These are phyloP conservation scores for Silurus meridionalis DNA, from an alignment of 2,113 vertebrate genomes.

Conservation along the genomic window DNA sequence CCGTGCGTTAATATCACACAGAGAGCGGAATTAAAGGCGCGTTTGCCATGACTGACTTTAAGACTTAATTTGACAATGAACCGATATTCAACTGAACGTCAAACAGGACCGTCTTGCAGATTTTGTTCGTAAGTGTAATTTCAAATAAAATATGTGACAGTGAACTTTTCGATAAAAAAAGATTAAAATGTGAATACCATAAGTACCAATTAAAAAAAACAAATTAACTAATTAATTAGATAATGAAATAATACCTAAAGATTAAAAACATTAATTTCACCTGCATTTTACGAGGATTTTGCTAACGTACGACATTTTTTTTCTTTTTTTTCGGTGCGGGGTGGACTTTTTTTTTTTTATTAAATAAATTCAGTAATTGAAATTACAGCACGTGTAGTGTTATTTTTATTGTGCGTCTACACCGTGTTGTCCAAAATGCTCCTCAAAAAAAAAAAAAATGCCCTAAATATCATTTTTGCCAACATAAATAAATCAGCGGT, in stretches of 20 bases:
- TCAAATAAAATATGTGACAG: not conserved
- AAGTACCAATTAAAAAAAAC: not conserved
- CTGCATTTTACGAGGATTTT: not conserved
- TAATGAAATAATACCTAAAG: not conserved
- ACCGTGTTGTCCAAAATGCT: not conserved
- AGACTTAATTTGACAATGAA: constrained; percentile 25
- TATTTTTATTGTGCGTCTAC: not conserved
- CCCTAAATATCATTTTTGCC: not conserved
- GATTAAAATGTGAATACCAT: not conserved
- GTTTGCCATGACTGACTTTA: constrained; percentile 53
- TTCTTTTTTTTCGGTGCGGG: not conserved
- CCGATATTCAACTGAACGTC: constrained; percentile 35
- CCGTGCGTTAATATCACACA: constrained; percentile 61
- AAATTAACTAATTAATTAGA: not conserved
- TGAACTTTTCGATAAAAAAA: not conserved
- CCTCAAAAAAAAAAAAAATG: not conserved
- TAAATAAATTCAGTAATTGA: not conserved
- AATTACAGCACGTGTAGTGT: not conserved
- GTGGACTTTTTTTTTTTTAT: not conserved
- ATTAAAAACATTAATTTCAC: not conserved
- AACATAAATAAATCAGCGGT: not conserved
- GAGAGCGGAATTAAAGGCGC: constrained; percentile 68
- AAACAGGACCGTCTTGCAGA: constrained; percentile 13
- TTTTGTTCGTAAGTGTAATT: not conserved
- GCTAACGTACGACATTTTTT: not conserved